Base-by-base conservation (phyloP, 2,888 invertebrate species). In the Ryuthela nishihirai region DNA sequence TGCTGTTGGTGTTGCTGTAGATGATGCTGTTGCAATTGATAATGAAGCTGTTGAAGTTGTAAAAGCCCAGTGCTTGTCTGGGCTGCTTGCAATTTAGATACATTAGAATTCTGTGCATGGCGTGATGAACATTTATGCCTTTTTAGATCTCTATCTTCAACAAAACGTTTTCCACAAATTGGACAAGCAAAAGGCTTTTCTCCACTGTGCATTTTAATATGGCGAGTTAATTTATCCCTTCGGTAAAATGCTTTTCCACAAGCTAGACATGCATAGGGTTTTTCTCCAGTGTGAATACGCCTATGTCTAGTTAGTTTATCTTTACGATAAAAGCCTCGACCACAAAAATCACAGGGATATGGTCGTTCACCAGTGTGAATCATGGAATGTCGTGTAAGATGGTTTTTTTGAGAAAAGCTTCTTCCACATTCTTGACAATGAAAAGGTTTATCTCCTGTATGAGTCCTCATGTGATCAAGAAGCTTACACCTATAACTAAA, bases 361-460 rank as follows among this genome's bases (percentile, higher is more conserved):
- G 68, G 68, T 20, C 67, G 39, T 52, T 68, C 68, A 20, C 68
- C 68, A 29, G 68, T 68, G 40, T 68, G 68, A 29, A 68, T 68
- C 68, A 68, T 68, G 47, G 66, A 65, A 54, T 68, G 68, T 26
- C 68, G 62, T 32, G 66, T 65, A 20, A 68, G 52, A 53, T 68
- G 68, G 50, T 68, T 68, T 60, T 68, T 68, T 55, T 68, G 68
- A 9, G 67, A 68, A 52, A 68, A 68, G 38, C 66, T 65, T 18
- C 65, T 50, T 9, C 67, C 67, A 55, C 68, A 68, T 7, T 65
- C 64, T 26, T 68, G 67, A 55, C 68, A 68, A 34, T 66, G 65
- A 53, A 68, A 68, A 38, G 68, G 68, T 47, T 67, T 67, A 39
- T 68, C 68, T 24, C 67, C 68, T 38, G 67, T 68, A 38, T 68